These are phyloP conservation scores for Apogon hyalosoma DNA, from an alignment of 2,797 vertebrate species.

Conservation along the genomic window DNA sequence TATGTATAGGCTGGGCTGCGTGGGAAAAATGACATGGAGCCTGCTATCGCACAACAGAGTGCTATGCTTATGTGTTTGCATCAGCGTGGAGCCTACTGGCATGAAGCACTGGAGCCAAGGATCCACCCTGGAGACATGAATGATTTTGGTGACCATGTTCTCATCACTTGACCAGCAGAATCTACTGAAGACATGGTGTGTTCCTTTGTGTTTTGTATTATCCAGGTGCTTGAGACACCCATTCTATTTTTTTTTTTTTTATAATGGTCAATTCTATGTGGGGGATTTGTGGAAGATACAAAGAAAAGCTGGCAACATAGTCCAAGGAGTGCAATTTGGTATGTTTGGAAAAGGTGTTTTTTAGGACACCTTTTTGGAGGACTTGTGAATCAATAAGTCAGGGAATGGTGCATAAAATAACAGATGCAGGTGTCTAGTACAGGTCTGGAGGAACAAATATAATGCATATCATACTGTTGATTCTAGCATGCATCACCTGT, in stretches of 20 bases:
- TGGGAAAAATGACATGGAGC: slow-evolving; percentile 73
- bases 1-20: slow-evolving; percentile 71
- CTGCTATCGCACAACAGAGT: slow-evolving; percentile 62
- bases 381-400: too few relatives aligned
- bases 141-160: slow-evolving; percentile 74
- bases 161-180: slow-evolving; percentile 69
- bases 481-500: too few relatives aligned
- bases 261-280: slow-evolving; percentile 38
- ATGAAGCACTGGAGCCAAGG: slow-evolving; percentile 70
- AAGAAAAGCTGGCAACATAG: slow-evolving; percentile 32
- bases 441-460: background rate
- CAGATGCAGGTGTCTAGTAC: background rate
- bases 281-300: slow-evolving; percentile 11
- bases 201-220: slow-evolving; percentile 71
- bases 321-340: slow-evolving; percentile 41
- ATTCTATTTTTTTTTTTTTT: slow-evolving; percentile 37
- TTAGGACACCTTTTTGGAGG: too few relatives aligned
- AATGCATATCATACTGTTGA: background rate
- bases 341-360: slow-evolving; percentile 1
- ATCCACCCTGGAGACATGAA: slow-evolving; percentile 72
- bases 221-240: slow-evolving; percentile 46
- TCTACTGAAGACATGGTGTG: slow-evolving; percentile 74
- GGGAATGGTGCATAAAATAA: background rate
- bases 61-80: slow-evolving; percentile 72
- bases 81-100: slow-evolving; percentile 70